These are phyloP conservation scores for Eueremaeus valkanovi DNA, from an alignment of 2,888 invertebrate genomes.

Conservation along the genomic window DNA sequence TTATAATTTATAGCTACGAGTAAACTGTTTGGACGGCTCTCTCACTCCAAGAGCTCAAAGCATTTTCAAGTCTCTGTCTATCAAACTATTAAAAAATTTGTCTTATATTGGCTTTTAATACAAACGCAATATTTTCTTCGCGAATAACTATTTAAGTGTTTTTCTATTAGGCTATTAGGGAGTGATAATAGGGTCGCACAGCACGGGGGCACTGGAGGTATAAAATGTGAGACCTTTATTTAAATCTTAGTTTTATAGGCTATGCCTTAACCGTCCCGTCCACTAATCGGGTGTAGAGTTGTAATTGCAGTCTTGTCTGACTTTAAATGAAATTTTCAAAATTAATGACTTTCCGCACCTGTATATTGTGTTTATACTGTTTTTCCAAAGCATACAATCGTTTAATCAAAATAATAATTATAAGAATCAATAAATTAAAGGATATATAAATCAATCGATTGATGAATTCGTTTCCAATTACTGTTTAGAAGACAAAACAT, in stretches of 20 bases:
- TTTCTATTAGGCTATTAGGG: neutral
- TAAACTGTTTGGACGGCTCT: no score
- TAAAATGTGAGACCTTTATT: neutral
- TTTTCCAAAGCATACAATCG: neutral
- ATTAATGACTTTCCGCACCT: neutral
- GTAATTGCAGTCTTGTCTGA: neutral
- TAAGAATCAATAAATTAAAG: neutral
- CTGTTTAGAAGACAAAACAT: neutral
- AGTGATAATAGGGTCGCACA: neutral
- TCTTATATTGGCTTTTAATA: neutral
- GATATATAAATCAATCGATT: neutral
- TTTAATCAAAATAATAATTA: slow-evolving; percentile 3
- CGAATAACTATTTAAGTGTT: neutral
- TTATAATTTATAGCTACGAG: no score
- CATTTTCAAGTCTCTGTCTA: neutral
- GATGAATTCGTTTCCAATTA: neutral
- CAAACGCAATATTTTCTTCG: neutral
- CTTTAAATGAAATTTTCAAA: neutral
- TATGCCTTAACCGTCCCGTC: neutral
- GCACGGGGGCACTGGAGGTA: neutral
- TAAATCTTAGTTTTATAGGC: neutral
- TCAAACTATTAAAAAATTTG: neutral
- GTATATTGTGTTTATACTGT: neutral
- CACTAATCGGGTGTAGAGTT: neutral
- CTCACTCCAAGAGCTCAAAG: neutral